Evolutionary conservation across 1,140 invertebrate species (phyloP), one percentile per base, ranked within the genome.

Genomic region (Meloidogyne hapla): DNA sequence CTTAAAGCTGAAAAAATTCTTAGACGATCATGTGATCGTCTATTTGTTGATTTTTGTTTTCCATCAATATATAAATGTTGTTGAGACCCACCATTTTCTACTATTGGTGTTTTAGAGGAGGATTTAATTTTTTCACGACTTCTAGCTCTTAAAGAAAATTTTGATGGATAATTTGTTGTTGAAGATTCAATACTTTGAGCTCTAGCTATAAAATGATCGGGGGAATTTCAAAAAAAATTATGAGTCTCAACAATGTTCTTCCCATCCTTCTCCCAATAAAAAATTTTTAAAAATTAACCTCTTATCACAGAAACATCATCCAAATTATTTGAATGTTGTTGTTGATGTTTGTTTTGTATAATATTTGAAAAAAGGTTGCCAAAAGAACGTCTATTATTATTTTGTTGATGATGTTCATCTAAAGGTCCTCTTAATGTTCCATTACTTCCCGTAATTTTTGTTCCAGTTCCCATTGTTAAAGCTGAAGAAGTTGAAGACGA

Each of bases 1-100:
- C 70, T 73, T 21, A 73, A 64, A 63, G 70, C 56, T 9, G 70
- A 73, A 64, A 73, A 73, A 38, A 73, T 65, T 18, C 68, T 45
- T 28, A 70, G n/a, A 4, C 68, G 38, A n/a, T 73, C 56, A 4
- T 15, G 18, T 18, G 70, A 25, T 5, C 56, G 23, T 73, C 12
- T 23, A 64, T 13, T 56, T n/a, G 18, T 56, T 56, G 18, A 12
- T 26, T 61, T 63, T 28, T 63, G 45, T 21, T 72, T 62, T 33
- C 62, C 69, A 18, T 70, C 69, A 21, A 56, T 18, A 56, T 18
- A 25, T 56, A 62, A 33, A 33, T 48, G 13, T 48, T 48, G 45
- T 4, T 56, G 48, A 45, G 18, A 45, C 18, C 42, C 42, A 45
- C 42, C 42, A 45, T 45, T 45, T 45, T 45, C 42, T 45, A 45